Percentiles rank a stretch among this genome's conserved stretches.
phyloP scores from a whole-genome alignment of 2,113 vertebrate genomes.

The Scomber scombrus region DNA sequence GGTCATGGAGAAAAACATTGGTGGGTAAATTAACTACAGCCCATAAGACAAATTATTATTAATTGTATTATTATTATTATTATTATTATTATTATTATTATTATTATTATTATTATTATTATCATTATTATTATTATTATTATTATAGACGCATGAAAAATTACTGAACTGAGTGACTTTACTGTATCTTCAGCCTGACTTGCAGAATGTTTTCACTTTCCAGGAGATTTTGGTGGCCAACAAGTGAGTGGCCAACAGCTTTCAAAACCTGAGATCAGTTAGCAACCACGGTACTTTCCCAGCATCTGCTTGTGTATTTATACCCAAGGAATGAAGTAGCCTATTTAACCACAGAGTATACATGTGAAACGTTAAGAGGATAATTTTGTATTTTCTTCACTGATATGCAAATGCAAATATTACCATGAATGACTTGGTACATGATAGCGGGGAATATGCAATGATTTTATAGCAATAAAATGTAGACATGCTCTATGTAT shows the following conservation, averaged over 20 bases:
- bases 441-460: neutral
- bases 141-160: neutral
- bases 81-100: neutral
- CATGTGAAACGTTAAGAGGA: neutral
- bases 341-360: slow-evolving; percentile 41
- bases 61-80: neutral
- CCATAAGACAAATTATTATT: neutral
- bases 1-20: neutral
- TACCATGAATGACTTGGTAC: neutral
- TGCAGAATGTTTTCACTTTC: slow-evolving; percentile 64
- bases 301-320: slow-evolving; percentile 81
- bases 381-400: neutral
- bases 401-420: slow-evolving; percentile 1
- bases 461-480: neutral
- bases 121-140: neutral
- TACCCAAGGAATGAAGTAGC: slow-evolving; percentile 64
- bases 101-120: neutral
- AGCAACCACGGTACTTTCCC: slow-evolving; percentile 81
- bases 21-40: neutral
- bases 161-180: slow-evolving; percentile 33
- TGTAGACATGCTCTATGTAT: neutral
- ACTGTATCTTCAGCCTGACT: slow-evolving; percentile 61
- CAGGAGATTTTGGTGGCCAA: slow-evolving; percentile 56
- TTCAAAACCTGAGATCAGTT: slow-evolving; percentile 80
- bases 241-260: slow-evolving; percentile 42